Percentiles rank a stretch among this genome's conserved stretches.
These are phyloP conservation scores for Delichon dasypus DNA, from an alignment of 2,797 vertebrate species.

Conservation along the genomic window DNA sequence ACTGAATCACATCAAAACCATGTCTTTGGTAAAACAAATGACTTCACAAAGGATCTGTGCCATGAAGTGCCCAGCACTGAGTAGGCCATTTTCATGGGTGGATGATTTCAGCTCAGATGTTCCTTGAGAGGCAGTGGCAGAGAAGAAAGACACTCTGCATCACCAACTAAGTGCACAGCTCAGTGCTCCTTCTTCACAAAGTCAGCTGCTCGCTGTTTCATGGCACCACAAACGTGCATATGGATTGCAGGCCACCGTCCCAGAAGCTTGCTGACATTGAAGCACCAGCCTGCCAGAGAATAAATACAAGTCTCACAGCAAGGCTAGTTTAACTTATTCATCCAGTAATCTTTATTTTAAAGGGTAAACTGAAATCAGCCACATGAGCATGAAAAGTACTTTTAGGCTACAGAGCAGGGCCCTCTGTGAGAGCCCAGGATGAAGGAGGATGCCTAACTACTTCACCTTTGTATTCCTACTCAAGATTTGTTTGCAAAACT, in stretches of 20 bases:
- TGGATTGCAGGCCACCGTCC: neutral
- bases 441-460: neutral
- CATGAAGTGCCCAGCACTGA: neutral
- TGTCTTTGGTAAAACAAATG: neutral
- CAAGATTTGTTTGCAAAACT: neutral
- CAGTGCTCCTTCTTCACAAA: neutral
- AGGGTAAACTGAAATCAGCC: neutral
- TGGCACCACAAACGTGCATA: neutral
- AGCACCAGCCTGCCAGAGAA: neutral
- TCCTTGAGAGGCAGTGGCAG: neutral
- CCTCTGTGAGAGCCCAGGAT: neutral
- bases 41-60: neutral
- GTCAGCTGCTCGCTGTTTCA: neutral
- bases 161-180: neutral
- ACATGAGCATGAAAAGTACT: neutral
- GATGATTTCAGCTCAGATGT: neutral
- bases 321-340: neutral
- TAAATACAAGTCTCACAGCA: neutral
- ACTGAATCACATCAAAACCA: neutral
- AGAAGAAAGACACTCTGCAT: neutral
- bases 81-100: neutral
- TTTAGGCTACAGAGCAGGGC: neutral
- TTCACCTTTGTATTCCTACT: neutral
- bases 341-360: neutral
- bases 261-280: neutral